A percentile compares a stretch with the other conserved stretches of the same genome.
phyloP scores from a whole-genome alignment of 2,888 invertebrate genomes.

The Piscicola geometra region DNA sequence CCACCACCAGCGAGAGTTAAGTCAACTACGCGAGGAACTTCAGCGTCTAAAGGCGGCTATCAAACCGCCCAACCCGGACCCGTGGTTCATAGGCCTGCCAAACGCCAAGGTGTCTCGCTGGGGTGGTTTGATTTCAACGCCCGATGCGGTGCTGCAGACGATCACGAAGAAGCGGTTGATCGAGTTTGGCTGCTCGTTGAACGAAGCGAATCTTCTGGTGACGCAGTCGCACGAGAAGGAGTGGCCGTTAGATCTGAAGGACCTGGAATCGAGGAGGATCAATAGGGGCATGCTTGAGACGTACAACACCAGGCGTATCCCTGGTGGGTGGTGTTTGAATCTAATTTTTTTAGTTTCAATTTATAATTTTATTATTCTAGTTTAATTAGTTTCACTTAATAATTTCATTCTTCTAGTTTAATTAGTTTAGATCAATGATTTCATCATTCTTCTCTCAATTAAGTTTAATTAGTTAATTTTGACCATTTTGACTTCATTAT shows the following conservation, averaged over 20 bases:
- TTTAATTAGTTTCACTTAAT: neutral
- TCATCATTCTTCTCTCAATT: neutral
- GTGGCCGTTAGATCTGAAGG: slow-evolving; percentile 86
- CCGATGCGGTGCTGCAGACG: slow-evolving; percentile 81
- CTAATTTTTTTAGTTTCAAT: neutral
- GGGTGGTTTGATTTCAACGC: slow-evolving; percentile 98
- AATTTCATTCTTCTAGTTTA: neutral
- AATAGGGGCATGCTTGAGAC: slow-evolving; percentile 88
- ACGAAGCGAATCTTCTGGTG: slow-evolving; percentile 89
- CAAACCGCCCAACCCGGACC: neutral
- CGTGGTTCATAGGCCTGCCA: slow-evolving; percentile 51
- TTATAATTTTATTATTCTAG: neutral
- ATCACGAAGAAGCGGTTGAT: slow-evolving; percentile 87
- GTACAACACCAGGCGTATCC: slow-evolving; percentile 87
- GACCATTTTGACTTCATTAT: too few relatives aligned
- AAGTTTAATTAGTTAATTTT: too few relatives aligned
- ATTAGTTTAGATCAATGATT: too few relatives aligned
- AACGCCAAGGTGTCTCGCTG: slow-evolving; percentile 77
- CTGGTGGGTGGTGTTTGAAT: slow-evolving; percentile 63
- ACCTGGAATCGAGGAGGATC: slow-evolving; percentile 86
- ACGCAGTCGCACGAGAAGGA: slow-evolving; percentile 92
- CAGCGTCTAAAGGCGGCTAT: too few relatives aligned
- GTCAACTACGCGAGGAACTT: too few relatives aligned
- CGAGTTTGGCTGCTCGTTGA: slow-evolving; percentile 84
- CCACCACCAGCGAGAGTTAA: slow-evolving; percentile 70